Evolutionary conservation across 2,113 vertebrate species (phyloP).

Genomic region (Hydropotes inermis): DNA sequence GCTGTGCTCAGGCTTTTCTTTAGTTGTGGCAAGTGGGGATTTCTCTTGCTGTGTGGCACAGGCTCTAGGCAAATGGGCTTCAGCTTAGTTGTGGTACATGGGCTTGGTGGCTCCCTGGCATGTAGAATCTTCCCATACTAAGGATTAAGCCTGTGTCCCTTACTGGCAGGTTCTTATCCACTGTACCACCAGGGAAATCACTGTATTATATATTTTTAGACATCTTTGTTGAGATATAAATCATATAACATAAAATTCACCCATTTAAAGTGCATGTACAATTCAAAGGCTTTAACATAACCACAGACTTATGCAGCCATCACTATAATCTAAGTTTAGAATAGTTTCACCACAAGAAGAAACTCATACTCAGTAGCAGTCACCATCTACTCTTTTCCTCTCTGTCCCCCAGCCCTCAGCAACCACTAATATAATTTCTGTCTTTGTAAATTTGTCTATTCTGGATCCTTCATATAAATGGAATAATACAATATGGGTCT

Average conservation of each 20-base stretch:
- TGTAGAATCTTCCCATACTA: not conserved
- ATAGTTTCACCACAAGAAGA: not conserved
- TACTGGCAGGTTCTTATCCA: not conserved
- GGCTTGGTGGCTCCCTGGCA: not conserved
- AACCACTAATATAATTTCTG: not conserved
- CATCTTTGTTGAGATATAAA: not conserved
- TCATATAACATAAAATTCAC: not conserved
- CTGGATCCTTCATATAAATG: not conserved
- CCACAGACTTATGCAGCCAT: not conserved
- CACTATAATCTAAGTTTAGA: not conserved
- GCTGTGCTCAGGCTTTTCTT: not conserved
- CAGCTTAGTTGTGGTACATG: not conserved
- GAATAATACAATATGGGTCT: not conserved
- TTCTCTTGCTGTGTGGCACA: not conserved
- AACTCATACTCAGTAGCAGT: not conserved
- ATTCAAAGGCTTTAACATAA: not conserved
- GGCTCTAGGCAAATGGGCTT: not conserved
- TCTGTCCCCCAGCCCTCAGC: not conserved
- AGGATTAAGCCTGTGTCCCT: not conserved
- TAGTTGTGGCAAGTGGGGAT: not conserved
- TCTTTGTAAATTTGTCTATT: not conserved
- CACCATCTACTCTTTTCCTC: not conserved
- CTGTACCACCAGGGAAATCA: not conserved
- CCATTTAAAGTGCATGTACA: not conserved
- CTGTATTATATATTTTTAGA: not conserved